A percentile compares a stretch with the other conserved stretches of the same genome.
phyloP scores from a whole-genome alignment of 2,113 vertebrate species.

The Chroicocephalus ridibundus region DNA sequence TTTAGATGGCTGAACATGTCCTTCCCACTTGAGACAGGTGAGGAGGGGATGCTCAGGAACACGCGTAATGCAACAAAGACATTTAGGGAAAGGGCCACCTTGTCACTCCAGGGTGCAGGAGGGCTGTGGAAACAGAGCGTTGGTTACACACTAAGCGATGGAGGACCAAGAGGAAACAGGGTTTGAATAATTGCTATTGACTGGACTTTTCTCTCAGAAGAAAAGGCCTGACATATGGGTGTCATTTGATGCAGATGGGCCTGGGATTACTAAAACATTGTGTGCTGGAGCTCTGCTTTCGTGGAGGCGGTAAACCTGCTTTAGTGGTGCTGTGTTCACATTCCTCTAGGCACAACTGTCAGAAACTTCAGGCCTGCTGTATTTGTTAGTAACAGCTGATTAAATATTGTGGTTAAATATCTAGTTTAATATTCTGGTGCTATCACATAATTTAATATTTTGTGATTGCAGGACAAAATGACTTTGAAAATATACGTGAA shows the following conservation, averaged over 20 bases:
- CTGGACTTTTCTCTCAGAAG: neutral
- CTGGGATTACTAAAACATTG: neutral
- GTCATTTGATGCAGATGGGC: neutral
- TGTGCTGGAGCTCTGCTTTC: neutral
- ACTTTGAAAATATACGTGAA: neutral
- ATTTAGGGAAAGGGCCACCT: neutral
- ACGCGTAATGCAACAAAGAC: neutral
- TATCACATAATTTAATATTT: neutral
- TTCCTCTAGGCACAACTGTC: neutral
- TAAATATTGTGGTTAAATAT: neutral
- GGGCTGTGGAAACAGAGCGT: neutral
- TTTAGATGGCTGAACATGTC: neutral
- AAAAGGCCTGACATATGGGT: neutral
- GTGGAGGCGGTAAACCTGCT: neutral
- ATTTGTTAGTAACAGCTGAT: neutral
- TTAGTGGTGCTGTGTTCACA: neutral
- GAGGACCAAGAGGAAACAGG: neutral
- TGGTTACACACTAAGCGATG: rapidly evolving
- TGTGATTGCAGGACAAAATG: neutral
- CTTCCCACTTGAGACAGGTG: rapidly evolving
- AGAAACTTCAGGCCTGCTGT: neutral
- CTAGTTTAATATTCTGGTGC: neutral
- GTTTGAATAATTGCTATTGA: neutral
- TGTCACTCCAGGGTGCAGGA: neutral
- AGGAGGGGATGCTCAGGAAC: neutral